Evolutionary conservation across 30 jellyfish, hydroid and myxozoan species (phyloP).

Genomic region (Aurelia coerulea): DNA sequence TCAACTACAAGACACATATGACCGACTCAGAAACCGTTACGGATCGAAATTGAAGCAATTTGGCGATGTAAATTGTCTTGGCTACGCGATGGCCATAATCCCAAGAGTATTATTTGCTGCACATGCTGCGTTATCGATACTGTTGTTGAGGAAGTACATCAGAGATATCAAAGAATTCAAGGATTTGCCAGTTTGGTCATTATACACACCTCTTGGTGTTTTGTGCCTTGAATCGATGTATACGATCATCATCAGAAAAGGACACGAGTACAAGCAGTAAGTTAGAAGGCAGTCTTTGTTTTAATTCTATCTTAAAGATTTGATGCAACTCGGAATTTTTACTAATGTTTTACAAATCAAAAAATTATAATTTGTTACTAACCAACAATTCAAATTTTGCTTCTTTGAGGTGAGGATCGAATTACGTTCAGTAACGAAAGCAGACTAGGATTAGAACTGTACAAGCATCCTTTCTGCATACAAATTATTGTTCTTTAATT

Average conservation of each 20-base stretch:
- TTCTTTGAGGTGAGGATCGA: too few species aligned
- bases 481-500: too few species aligned
- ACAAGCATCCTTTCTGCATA: too few species aligned
- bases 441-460: too few species aligned
- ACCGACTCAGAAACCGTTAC: background rate
- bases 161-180: background rate
- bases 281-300: background rate
- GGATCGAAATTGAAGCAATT: background rate
- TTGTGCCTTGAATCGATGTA: constrained; percentile 72
- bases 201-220: constrained; percentile 51
- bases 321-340: too few species aligned
- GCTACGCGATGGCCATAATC: constrained; percentile 31
- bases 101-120: constrained; percentile 49
- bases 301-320: too few species aligned
- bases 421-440: too few species aligned
- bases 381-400: too few species aligned
- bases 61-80: constrained; percentile 27
- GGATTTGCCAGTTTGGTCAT: background rate
- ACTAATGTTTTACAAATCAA: too few species aligned
- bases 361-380: too few species aligned
- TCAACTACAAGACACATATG: too few species aligned
- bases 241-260: constrained; percentile 72
- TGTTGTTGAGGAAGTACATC: constrained; percentile 24
- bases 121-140: constrained; percentile 52
- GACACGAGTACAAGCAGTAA: constrained; percentile 82